Conservation (phyloP, 1,140 invertebrate species). For the Procambarus virginalis region DNA sequence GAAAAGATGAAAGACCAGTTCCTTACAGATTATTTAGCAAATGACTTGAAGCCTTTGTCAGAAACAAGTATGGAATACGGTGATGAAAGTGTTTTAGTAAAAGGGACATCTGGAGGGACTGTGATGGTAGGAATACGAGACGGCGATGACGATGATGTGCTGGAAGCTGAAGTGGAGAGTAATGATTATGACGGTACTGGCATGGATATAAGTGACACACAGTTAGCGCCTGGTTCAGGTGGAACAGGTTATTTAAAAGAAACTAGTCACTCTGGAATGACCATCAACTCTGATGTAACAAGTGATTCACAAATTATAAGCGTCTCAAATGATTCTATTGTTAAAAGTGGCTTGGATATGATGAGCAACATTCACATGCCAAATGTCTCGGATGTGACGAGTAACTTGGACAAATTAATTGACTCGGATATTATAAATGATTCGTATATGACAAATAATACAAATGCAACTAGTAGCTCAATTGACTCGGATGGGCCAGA, state of each 20-base stretch:
- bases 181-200: background rate
- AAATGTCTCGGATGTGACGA: background rate
- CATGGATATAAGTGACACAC: background rate
- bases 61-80: background rate
- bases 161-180: background rate
- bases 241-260: background rate
- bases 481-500: background rate
- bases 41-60: background rate
- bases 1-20: constrained; percentile 51
- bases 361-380: background rate
- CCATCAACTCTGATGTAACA: background rate
- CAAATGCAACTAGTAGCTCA: no score
- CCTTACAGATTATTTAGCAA: constrained; percentile 30
- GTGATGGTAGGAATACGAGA: constrained; percentile 7
- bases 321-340: background rate
- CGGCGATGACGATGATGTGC: background rate
- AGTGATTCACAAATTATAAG: background rate
- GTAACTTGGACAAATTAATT: background rate
- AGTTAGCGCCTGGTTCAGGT: background rate
- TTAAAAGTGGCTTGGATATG: background rate
- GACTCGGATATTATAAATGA: background rate
- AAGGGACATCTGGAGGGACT: background rate
- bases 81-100: background rate
- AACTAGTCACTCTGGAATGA: background rate
- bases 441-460: background rate